Evolutionary conservation across 2,888 invertebrate genomes (phyloP).

Genomic region (Elegia similella): DNA sequence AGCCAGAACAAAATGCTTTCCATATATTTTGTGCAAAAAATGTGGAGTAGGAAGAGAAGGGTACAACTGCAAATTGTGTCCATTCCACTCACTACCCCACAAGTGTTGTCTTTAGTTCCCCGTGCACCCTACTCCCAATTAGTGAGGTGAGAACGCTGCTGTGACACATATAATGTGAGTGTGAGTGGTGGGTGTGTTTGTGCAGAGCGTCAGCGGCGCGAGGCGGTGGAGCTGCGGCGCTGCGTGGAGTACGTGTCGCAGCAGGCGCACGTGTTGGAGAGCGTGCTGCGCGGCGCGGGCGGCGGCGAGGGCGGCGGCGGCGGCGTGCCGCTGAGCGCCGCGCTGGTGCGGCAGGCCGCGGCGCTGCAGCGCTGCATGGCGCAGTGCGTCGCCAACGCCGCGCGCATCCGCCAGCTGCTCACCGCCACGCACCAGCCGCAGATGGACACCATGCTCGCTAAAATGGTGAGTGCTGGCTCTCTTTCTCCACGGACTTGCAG

Average conservation of each 20-base stretch:
- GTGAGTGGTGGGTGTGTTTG: not conserved
- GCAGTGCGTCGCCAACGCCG: slow-evolving; percentile 74
- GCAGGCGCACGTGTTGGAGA: slow-evolving; percentile 73
- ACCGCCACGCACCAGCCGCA: slow-evolving; percentile 68
- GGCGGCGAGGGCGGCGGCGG: slow-evolving; percentile 38
- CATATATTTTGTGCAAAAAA: no score
- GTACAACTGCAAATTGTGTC: no score
- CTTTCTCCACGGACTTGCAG: no score
- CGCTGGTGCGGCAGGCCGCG: slow-evolving; percentile 69
- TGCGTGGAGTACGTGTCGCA: slow-evolving; percentile 74
- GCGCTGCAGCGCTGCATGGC: slow-evolving; percentile 76
- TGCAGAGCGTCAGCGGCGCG: slow-evolving; percentile 69
- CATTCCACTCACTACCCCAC: no score
- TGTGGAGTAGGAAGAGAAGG: no score
- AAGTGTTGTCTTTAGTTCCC: no score
- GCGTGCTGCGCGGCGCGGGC: slow-evolving; percentile 62
- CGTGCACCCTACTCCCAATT: no score
- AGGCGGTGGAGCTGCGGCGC: slow-evolving; percentile 69
- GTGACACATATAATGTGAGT: no score
- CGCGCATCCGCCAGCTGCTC: slow-evolving; percentile 66
- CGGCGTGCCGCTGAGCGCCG: slow-evolving; percentile 61
- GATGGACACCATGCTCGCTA: slow-evolving; percentile 76
- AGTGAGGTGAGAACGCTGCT: no score
- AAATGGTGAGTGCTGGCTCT: slow-evolving; percentile 61
- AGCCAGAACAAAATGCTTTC: no score